phyloP scores from a whole-genome alignment of 1,140 invertebrate species.

The Plectrocnemia conspersa region DNA sequence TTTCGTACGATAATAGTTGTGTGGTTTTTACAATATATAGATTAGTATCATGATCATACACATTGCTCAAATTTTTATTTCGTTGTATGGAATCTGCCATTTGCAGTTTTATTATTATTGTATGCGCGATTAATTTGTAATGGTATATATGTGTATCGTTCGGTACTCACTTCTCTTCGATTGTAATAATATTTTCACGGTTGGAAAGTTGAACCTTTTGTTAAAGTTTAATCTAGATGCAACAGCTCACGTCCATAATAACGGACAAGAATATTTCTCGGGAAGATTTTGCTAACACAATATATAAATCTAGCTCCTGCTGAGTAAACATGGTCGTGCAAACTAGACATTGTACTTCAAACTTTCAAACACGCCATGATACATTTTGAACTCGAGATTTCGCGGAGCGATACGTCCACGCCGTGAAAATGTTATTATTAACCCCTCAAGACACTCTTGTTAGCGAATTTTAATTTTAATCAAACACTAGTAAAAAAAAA shows the following conservation, averaged over 20 bases:
- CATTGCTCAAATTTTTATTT: conserved; percentile 22
- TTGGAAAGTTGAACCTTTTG: neutral
- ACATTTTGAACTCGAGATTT: too few relatives aligned
- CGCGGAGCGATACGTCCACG: too few relatives aligned
- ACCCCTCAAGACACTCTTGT: too few relatives aligned
- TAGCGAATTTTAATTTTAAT: too few relatives aligned
- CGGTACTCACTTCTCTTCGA: too few relatives aligned
- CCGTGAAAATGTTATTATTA: neutral
- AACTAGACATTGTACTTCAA: conserved; percentile 15
- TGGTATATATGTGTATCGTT: too few relatives aligned
- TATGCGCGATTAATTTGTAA: too few relatives aligned
- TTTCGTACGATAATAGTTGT: conserved; percentile 22
- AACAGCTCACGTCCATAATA: conserved; percentile 19
- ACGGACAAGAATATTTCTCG: conserved; percentile 32
- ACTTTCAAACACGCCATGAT: neutral
- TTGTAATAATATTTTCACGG: neutral
- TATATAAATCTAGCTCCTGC: conserved; percentile 32
- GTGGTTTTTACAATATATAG: conserved; percentile 14
- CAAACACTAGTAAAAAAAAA: too few relatives aligned
- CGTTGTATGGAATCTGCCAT: conserved; percentile 16
- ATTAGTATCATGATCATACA: conserved; percentile 18
- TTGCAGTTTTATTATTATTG: conserved; percentile 13
- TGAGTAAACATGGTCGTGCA: conserved; percentile 26
- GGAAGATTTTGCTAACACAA: conserved; percentile 27
- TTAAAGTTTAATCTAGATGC: conserved; percentile 23